Conservation (phyloP, 2,797 vertebrate species). For the Rhabdomys pumilio region DNA sequence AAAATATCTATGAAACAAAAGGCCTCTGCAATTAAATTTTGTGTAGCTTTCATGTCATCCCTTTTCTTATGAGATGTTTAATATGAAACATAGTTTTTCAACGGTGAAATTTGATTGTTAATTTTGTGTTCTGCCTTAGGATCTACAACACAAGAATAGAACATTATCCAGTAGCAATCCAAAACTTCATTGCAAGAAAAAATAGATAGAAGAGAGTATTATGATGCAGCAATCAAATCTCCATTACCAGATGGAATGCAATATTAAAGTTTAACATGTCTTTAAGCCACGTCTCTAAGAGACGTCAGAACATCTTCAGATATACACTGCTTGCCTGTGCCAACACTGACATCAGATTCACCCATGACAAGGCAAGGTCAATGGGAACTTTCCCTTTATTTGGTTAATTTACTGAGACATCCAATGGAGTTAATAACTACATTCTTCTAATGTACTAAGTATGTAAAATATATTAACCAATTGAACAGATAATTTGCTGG, state of each 20-base stretch:
- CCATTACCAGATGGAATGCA: not conserved
- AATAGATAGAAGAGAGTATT: not conserved
- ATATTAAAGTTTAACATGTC: not conserved
- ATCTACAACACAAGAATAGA: not conserved
- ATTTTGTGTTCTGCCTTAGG: slow-evolving; percentile 1
- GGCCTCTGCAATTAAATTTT: slow-evolving; percentile 58
- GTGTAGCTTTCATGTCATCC: not conserved
- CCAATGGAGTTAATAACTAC: not conserved
- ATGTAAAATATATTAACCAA: not conserved
- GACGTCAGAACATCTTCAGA: slow-evolving; percentile 63
- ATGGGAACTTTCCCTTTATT: slow-evolving; percentile 48
- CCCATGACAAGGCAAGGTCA: slow-evolving; percentile 45
- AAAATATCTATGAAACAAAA: not conserved
- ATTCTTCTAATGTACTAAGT: not conserved
- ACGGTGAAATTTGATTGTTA: not conserved
- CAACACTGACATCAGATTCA: slow-evolving; percentile 68
- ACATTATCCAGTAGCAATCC: too few relatives aligned
- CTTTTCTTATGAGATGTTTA: not conserved
- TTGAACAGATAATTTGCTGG: not conserved
- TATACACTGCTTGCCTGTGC: slow-evolving; percentile 78
- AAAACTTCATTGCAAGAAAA: not conserved
- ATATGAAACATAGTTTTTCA: not conserved
- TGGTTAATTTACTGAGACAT: not conserved
- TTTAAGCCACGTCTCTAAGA: slow-evolving; percentile 72
- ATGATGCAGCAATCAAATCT: not conserved